Evolutionary conservation across 1,140 invertebrate genomes (phyloP).

Genomic region (Ctenoplectra terminalis): DNA sequence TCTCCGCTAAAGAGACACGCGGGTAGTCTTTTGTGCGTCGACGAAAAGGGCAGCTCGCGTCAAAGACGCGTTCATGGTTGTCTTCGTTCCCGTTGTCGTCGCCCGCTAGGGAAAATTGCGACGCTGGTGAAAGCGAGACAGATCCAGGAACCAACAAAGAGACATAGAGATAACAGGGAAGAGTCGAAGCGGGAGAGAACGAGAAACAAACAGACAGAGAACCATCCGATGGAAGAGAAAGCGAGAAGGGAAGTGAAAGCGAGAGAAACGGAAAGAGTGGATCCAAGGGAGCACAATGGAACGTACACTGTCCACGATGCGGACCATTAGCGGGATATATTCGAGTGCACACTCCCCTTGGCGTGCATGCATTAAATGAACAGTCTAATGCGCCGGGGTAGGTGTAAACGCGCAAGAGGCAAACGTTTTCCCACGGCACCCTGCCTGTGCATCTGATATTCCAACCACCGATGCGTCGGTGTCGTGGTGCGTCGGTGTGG

Average conservation of each 20-base stretch:
- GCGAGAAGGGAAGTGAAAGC: not conserved
- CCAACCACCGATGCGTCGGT: not conserved
- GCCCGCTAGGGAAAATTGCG: not conserved
- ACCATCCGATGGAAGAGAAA: not conserved
- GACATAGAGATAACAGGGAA: no score
- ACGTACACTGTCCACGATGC: constrained; percentile 27
- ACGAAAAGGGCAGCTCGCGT: constrained; percentile 7
- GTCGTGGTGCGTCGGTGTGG: not conserved
- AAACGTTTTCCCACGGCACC: constrained; percentile 41
- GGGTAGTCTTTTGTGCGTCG: constrained; percentile 21
- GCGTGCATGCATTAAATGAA: constrained; percentile 40
- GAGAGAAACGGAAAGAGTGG: not conserved
- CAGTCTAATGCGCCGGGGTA: not conserved
- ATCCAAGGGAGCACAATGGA: not conserved
- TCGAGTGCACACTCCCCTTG: not conserved
- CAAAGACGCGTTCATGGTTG: constrained; percentile 21
- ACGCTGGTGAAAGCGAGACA: not conserved
- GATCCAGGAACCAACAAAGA: not conserved
- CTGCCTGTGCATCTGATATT: constrained; percentile 5
- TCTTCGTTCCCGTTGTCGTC: not conserved
- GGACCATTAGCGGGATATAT: constrained; percentile 49
- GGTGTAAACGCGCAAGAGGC: constrained; percentile 46
- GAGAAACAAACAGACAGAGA: not conserved
- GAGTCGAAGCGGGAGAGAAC: not conserved
- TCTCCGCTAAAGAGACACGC: not conserved